phyloP scores from a whole-genome alignment of 1,140 invertebrate species.

The Wiebesia pumilae region DNA sequence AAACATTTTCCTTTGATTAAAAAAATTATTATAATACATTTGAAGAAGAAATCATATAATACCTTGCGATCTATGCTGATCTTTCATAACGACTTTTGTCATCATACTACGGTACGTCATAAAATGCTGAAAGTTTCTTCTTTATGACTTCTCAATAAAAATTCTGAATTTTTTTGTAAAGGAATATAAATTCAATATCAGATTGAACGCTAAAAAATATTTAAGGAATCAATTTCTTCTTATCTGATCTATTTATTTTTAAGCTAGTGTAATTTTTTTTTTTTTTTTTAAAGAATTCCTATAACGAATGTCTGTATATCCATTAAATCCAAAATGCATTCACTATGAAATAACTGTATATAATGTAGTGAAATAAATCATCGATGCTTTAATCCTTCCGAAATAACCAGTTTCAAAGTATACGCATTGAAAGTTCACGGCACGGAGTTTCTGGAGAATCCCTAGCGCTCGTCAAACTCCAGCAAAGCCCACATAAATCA shows the following conservation, averaged over 20 bases:
- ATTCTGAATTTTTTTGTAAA: not conserved
- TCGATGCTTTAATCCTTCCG: slow-evolving; percentile 16
- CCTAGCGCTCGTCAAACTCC: not conserved
- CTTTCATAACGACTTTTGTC: not conserved
- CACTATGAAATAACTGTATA: no score
- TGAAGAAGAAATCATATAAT: not conserved
- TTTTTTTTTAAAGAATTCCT: no score
- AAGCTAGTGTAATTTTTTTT: no score
- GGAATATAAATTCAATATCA: no score
- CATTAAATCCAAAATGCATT: no score
- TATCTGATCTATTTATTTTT: not conserved
- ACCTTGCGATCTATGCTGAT: not conserved
- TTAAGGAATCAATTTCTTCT: not conserved
- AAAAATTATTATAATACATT: not conserved
- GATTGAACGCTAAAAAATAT: not conserved
- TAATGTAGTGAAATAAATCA: not conserved
- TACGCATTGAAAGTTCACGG: not conserved
- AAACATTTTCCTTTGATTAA: not conserved
- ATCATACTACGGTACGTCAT: not conserved
- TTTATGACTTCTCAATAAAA: not conserved
- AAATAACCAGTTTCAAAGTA: not conserved
- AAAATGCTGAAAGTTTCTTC: not conserved
- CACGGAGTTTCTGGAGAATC: not conserved
- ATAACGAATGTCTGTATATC: no score
- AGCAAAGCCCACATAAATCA: slow-evolving; percentile 32